phyloP scores from a whole-genome alignment of 2,888 invertebrate genomes.

The Ganaspis brasiliensis region DNA sequence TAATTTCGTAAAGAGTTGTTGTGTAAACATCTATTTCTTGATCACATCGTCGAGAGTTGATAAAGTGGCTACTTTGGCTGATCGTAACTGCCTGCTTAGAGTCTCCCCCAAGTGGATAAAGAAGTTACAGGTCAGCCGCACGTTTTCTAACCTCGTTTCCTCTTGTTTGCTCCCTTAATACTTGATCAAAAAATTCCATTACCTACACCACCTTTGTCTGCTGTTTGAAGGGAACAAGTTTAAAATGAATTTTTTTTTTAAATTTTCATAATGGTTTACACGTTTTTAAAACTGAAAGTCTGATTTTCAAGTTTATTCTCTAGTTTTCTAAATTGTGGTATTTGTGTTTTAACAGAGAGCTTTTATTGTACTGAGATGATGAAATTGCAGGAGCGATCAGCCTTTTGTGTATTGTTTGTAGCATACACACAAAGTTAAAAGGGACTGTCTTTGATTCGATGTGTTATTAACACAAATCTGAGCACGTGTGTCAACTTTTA shows the following conservation, averaged over 20 bases:
- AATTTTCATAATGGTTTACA: too few species aligned
- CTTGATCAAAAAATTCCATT: conserved; percentile 18
- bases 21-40: neutral
- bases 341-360: too few species aligned
- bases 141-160: neutral
- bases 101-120: conserved; percentile 20
- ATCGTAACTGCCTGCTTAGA: neutral
- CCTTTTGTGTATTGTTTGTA: neutral
- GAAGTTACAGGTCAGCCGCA: conserved; percentile 6
- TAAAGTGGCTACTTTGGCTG: conserved; percentile 12
- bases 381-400: too few species aligned
- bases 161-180: conserved; percentile 23
- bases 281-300: too few species aligned
- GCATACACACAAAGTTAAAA: neutral
- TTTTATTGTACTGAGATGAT: too few species aligned
- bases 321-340: too few species aligned
- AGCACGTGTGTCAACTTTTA: neutral
- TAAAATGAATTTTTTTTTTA: neutral
- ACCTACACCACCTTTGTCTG: neutral
- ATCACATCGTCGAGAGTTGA: neutral
- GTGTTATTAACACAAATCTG: neutral
- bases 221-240: neutral
- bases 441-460: neutral
- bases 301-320: too few species aligned
- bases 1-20: neutral